A percentile compares a stretch with the other conserved stretches of the same genome.
phyloP scores from a whole-genome alignment of 1,140 invertebrate genomes.

The Temnothorax nylanderi region DNA sequence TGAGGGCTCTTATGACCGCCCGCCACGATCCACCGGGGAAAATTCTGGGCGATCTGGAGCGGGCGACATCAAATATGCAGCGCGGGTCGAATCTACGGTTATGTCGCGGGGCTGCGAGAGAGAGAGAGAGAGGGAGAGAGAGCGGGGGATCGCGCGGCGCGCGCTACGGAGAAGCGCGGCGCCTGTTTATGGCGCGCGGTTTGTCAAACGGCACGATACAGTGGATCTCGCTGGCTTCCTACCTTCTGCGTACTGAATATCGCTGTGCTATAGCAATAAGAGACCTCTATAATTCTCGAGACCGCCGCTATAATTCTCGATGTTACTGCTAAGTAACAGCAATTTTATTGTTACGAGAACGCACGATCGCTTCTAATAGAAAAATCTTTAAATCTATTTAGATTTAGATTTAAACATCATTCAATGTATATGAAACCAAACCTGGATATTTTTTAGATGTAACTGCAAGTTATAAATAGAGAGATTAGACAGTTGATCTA shows the following conservation, averaged over 20 bases:
- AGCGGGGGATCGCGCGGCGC: not conserved
- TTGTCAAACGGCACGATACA: conserved; percentile 81
- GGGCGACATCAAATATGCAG: conserved; percentile 85
- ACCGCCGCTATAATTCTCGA: conserved; percentile 7
- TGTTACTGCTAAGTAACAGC: not conserved
- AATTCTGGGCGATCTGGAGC: conserved; percentile 84
- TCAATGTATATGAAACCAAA: not conserved
- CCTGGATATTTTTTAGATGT: not conserved
- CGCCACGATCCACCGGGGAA: conserved; percentile 83
- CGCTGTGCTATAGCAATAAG: not conserved
- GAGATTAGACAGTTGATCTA: not conserved
- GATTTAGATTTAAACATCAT: not conserved
- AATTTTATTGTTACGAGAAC: not conserved
- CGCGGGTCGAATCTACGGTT: conserved; percentile 84
- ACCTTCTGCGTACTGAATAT: conserved; percentile 1
- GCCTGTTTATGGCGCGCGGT: conserved; percentile 79
- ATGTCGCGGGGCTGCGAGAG: conserved; percentile 76
- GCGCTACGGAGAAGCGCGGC: conserved; percentile 45
- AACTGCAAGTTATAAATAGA: not conserved
- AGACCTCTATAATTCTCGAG: conserved; percentile 25
- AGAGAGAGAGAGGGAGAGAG: too few species aligned
- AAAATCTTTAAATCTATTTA: not conserved
- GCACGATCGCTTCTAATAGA: not conserved
- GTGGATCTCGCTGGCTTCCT: conserved; percentile 13
- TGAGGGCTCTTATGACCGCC: conserved; percentile 83